Conservation (phyloP, 2,797 vertebrate species). For the Mastacembelus armatus region DNA sequence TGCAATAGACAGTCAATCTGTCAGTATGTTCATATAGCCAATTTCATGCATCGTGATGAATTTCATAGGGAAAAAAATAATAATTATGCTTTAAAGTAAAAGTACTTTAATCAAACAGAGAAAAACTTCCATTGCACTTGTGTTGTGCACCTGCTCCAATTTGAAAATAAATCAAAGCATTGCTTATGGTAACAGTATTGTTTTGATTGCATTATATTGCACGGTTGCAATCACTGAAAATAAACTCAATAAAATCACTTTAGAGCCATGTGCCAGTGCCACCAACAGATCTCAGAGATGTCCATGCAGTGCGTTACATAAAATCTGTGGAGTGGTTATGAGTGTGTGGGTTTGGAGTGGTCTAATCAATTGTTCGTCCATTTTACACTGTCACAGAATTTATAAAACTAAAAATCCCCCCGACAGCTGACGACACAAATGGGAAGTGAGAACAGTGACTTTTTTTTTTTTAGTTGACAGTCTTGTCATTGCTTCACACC, state of each 20-base stretch:
- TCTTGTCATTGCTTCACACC: no score
- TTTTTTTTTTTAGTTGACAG: no score
- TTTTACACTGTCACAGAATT: not conserved
- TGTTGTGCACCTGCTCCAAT: not conserved
- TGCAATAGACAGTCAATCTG: conserved; percentile 1
- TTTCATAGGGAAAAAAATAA: not conserved
- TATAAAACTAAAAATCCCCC: not conserved
- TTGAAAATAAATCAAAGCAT: not conserved
- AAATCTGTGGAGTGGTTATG: not conserved
- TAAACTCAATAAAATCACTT: conserved; percentile 10
- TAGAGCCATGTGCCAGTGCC: not conserved
- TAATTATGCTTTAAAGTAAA: not conserved
- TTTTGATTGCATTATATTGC: not conserved
- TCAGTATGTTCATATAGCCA: not conserved
- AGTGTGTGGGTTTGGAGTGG: not conserved
- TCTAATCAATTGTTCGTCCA: not conserved
- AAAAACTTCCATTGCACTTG: not conserved
- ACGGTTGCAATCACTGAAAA: conserved; percentile 12
- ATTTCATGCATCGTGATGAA: conserved; percentile 15
- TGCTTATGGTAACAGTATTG: not conserved
- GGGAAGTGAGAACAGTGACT: not conserved
- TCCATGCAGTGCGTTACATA: not conserved
- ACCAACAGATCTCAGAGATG: not conserved
- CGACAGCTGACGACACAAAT: not conserved
- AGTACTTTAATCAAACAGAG: no score